Conservation (phyloP, 2,888 invertebrate species). For the Griposia aprilina region DNA sequence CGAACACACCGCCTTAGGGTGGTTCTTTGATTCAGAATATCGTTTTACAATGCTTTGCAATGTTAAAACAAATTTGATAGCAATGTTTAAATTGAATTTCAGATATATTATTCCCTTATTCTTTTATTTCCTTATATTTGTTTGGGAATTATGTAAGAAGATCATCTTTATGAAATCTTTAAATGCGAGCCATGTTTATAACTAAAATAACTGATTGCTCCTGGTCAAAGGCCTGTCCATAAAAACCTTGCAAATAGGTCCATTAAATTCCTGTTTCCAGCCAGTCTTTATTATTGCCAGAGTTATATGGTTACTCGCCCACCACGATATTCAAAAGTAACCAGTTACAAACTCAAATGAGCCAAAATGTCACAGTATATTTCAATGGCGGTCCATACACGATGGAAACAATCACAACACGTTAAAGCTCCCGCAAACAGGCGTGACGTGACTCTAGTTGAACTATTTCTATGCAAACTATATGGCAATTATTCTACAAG, state of each 20-base stretch:
- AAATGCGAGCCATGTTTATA: not conserved
- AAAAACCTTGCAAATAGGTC: not conserved
- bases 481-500: too few species aligned
- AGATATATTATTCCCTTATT: too few species aligned
- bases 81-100: conserved; percentile 31
- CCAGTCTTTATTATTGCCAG: not conserved
- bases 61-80: conserved; percentile 43
- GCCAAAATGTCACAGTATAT: not conserved
- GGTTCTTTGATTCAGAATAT: conserved; percentile 54
- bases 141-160: not conserved
- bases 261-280: not conserved
- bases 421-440: too few species aligned
- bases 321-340: not conserved
- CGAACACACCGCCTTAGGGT: conserved; percentile 30
- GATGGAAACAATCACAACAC: too few species aligned
- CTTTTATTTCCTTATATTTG: not conserved
- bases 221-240: too few species aligned
- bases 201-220: too few species aligned
- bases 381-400: not conserved
- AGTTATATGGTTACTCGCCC: not conserved
- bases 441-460: too few species aligned
- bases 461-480: too few species aligned
- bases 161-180: not conserved
- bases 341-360: not conserved
- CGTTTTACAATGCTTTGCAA: conserved; percentile 32